Evolutionary conservation across 2,797 vertebrate genomes (phyloP), one percentile per base, ranked within the genome.

Genomic region (Chaetophractus vellerosus): DNA sequence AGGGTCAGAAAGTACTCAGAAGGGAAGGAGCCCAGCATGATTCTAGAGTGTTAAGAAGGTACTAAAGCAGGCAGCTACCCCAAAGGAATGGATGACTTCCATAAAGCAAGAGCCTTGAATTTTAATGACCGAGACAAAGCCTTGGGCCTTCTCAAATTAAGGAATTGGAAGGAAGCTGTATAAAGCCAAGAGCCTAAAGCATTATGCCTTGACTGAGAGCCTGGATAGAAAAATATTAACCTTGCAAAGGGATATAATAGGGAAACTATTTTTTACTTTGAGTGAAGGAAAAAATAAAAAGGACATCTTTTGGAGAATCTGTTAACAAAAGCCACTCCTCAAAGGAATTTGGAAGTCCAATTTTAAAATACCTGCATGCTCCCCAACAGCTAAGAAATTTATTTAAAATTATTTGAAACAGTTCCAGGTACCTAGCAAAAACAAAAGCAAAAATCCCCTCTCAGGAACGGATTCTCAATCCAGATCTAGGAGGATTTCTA

Each of bases 231-330:
- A 96, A 96, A 90, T 61, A 82, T 57, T 45, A 48, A 16, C 21
- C n/a, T 31, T 74, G 55, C 12, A 11, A 68, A 88, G 41, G 8
- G 3, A 23, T 76, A 21, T 23, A 80, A 83, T 55, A 63, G 14
- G 55, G 23, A 75, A 96, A 96, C 31, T 82, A 79, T 87, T 78
- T 93, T 71, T 75, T 38, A 63, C 38, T 28, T 96, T 88, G 24
- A 31, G 23, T 33, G 16, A 93, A 64, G 64, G 23, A 23, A 50
- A 66, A 75, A 55, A 28, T 11, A 31, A 18, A 92, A 33, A n/a
- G 11, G 33, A 28, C 36, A 82, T 75, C 28, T 84, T 45, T 45
- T 57, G 80, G 74, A 93, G 80, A 89, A 74, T 88, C 26, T 64
- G 9, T 74, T 90, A 88, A 81, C n/a, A 86, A 31, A 94, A 94